These are phyloP conservation scores for Kradibia gibbosae DNA, from an alignment of 1,140 invertebrate species.

Conservation along the genomic window DNA sequence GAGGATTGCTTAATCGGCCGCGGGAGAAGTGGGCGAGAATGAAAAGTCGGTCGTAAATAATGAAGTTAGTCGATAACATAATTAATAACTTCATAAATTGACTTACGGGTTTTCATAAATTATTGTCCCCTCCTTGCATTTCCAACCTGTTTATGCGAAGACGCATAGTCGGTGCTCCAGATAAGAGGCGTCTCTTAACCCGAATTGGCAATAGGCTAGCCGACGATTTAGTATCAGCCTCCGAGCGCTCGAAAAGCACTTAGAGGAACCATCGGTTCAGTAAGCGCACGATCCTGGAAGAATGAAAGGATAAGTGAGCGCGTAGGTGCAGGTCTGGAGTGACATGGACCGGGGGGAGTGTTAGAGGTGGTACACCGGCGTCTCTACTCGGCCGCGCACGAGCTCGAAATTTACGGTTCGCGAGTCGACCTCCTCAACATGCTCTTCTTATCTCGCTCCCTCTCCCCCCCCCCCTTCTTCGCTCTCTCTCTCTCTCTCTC, in stretches of 20 bases:
- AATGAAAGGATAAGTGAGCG: background rate
- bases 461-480: background rate
- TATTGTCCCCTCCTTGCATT: too few species aligned
- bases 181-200: too few species aligned
- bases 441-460: constrained; percentile 10
- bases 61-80: too few species aligned
- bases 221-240: background rate
- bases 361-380: constrained; percentile 7
- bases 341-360: background rate
- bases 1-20: too few species aligned
- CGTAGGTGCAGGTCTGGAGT: background rate
- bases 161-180: too few species aligned
- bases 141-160: too few species aligned
- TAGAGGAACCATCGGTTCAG: background rate
- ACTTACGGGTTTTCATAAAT: too few species aligned
- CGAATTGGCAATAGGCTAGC: background rate
- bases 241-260: background rate
- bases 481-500: constrained; percentile 1
- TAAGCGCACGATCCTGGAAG: background rate
- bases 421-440: constrained; percentile 55
- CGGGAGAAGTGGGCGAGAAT: too few species aligned
- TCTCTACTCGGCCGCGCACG: constrained; percentile 58
- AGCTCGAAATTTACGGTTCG: constrained; percentile 70
- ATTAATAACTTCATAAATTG: too few species aligned
- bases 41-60: too few species aligned